Base-by-base conservation (phyloP, 2,113 vertebrate species). In the Tylochromis polylepis region DNA sequence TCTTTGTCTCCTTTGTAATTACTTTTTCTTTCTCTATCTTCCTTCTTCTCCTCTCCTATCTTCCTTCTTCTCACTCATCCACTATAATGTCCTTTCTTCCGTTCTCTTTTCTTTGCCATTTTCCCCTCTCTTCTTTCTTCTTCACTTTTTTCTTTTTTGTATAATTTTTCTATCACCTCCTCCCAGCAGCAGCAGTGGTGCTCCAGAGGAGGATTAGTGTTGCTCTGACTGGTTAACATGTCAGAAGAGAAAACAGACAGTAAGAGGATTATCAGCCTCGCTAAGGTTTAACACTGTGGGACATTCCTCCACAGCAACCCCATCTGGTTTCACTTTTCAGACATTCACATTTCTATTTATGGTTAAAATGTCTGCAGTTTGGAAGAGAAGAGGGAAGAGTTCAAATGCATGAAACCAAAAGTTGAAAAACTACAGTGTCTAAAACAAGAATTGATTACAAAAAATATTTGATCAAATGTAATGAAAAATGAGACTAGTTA, bases 241-340 rank as follows among this genome's bases (percentile, higher is more conserved):
- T 92, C 58, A 57, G 81, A 78, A 78, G 75, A 55, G 70, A 85
- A 90, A 88, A 90, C 89, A 87, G 72, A 80, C 72, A 70, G 59
- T 91, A 89, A 89, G 87, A 85, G 89, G 91, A 90, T 91, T 91
- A 89, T 38, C 38, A 8, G 70, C 24, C 43, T 75, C 2, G 3
- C 70, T 75, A 31, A 34, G 80, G 53, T 83, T 83, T 53, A 83
- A 57, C 67, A 43, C 57, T n/a, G 55, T 43, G 12, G 49, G 36
- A 75, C 67, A 82, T 88, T 87, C 79, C 85, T 80, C 59, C 18
- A 9, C 57, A 27, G 38, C 38, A 41, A 55, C 5, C 41, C 5
- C 11, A 14, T 22, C 43, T 4, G 20, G 8, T 10, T 62, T 59
- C 29, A 31, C 29, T 51, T 81, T 60, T 75, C 1, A 1, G 38